Base-by-base conservation (phyloP, 2,888 invertebrate species). In the Halictus ligatus region DNA sequence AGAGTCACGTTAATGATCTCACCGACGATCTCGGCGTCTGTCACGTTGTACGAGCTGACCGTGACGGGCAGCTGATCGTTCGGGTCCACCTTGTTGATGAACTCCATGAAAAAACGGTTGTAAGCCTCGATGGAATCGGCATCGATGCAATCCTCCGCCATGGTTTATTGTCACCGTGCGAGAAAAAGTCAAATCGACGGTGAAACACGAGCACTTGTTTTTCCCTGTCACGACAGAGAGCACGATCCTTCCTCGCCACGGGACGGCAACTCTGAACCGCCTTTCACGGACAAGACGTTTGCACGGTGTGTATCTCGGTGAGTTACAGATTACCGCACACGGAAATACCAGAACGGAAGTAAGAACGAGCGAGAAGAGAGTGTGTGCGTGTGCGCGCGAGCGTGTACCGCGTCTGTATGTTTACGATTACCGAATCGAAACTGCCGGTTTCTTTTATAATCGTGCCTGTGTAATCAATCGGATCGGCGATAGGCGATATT, bases 1-100 rank as follows among this genome's bases (percentile, higher is more conserved):
- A 97, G 96, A 76, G 96, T 97, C 97, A 97, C 97, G 95, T 97
- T 97, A 83, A 97, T 96, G 87, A 98, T 96, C 94, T 97, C 97
- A 74, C 98, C 98, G 91, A 96, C 96, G 84, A 98, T 95, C 95
- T 98, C 98, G 15, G 96, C 95, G 91, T 97, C 97, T 71, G 96
- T 96, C 91, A 97, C 96, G 88, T 97, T 96, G 94, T 97, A 97
- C 89, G 96, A 96, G 89, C 96, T 96, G 84, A 97, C 97, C 93
- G 97, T 96, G 75, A 98, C 97, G 78, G 98, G 97, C 91, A 98
- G 95, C 94, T 97, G 97, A 95, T 98, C 97, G 90, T 97, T 96
- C 2, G 97, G 97, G 92, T 97, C 96, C 75, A 97, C 96, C 80
- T 96, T 97, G 84, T 96, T 96, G 89, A 97, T 96, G 95, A 97